Percentiles rank a stretch among this genome's conserved stretches.
phyloP scores from a whole-genome alignment of 2,113 vertebrate species.

The Trogon melanurus region DNA sequence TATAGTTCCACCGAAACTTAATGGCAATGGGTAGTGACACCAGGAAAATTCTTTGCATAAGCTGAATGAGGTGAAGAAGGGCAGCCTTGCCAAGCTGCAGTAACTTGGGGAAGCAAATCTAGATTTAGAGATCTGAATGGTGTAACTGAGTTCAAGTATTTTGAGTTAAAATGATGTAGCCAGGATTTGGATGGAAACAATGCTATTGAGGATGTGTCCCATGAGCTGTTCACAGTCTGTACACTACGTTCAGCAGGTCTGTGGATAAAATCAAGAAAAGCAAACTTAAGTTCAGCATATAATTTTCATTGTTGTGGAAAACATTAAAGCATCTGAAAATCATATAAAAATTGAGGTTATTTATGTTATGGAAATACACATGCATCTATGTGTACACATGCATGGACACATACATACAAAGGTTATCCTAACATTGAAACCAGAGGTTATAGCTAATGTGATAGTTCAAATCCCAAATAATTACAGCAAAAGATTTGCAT shows the following conservation, averaged over 20 bases:
- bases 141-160: not conserved
- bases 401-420: not conserved
- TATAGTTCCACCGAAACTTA: not conserved
- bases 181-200: not conserved
- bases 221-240: not conserved
- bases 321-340: not conserved
- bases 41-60: not conserved
- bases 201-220: not conserved
- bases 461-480: not conserved
- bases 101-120: not conserved
- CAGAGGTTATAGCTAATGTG: not conserved
- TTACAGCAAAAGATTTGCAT: not conserved
- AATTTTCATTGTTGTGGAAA: not conserved
- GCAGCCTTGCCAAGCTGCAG: not conserved
- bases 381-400: rapidly evolving
- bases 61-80: not conserved
- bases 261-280: not conserved
- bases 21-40: not conserved
- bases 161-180: not conserved
- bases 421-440: not conserved
- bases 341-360: not conserved
- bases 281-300: not conserved
- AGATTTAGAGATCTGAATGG: not conserved
- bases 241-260: not conserved
- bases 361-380: not conserved